Percentiles rank a stretch among this genome's conserved stretches.
Conservation (phyloP, 2,797 vertebrate genomes). For the Chromobotia macracanthus region DNA sequence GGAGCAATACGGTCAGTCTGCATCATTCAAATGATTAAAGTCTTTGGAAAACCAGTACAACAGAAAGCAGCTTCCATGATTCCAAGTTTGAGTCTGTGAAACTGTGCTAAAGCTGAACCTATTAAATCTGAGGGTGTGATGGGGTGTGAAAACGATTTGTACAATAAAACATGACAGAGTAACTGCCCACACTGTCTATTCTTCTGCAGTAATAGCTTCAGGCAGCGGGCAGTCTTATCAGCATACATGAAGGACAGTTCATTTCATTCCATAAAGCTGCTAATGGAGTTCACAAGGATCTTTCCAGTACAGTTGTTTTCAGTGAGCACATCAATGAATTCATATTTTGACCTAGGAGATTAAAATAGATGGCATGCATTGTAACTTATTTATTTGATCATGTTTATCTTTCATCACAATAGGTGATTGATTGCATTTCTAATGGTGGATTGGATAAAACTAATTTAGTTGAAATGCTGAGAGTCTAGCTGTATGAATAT, state of each 20-base stretch:
- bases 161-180: slow-evolving; percentile 14
- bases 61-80: neutral
- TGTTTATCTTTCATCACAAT: neutral
- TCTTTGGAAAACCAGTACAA: neutral
- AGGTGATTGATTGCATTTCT: neutral
- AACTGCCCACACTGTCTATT: slow-evolving; percentile 33
- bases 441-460: slow-evolving; percentile 16
- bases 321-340: slow-evolving; percentile 26
- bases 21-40: neutral
- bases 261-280: slow-evolving; percentile 71
- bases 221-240: slow-evolving; percentile 65
- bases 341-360: slow-evolving; percentile 9
- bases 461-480: slow-evolving; percentile 31
- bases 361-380: slow-evolving; percentile 12
- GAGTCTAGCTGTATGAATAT: neutral
- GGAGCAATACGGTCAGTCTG: neutral
- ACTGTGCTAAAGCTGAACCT: neutral
- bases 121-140: slow-evolving; percentile 6
- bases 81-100: slow-evolving; percentile 24
- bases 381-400: neutral
- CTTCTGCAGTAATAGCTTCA: slow-evolving; percentile 59
- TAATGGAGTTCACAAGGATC: slow-evolving; percentile 72
- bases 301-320: slow-evolving; percentile 55
- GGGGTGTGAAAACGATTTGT: slow-evolving; percentile 1
- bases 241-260: slow-evolving; percentile 65